These are phyloP conservation scores for Neolamprologus modestus DNA, from an alignment of 2,113 vertebrate genomes.

Conservation along the genomic window DNA sequence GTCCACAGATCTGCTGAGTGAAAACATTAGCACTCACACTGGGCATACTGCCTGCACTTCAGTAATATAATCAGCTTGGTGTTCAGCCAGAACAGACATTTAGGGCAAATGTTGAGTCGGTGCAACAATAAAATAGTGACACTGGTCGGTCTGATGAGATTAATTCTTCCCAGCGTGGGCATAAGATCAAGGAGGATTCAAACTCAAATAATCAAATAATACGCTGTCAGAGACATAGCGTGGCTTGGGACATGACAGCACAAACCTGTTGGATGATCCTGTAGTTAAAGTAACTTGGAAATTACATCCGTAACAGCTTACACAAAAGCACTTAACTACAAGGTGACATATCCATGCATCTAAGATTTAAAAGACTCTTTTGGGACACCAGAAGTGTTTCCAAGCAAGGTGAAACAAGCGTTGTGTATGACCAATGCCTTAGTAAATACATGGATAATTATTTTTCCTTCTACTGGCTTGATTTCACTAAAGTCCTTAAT, in stretches of 20 bases:
- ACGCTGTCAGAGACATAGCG: neutral
- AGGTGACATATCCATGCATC: neutral
- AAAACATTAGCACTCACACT: slow-evolving; percentile 32
- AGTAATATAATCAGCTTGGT: slow-evolving; percentile 43
- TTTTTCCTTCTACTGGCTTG: neutral
- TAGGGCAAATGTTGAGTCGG: slow-evolving; percentile 22
- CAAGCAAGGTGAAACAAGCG: neutral
- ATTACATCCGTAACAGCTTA: neutral
- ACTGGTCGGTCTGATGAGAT: slow-evolving; percentile 5
- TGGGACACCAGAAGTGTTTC: neutral
- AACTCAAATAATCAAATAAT: slow-evolving; percentile 4
- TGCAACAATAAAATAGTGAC: slow-evolving; percentile 12
- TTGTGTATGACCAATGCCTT: no score
- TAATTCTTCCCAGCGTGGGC: neutral
- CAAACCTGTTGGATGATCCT: neutral
- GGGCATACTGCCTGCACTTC: slow-evolving; percentile 27
- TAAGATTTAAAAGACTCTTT: neutral
- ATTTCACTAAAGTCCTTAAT: neutral
- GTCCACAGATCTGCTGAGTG: slow-evolving; percentile 43
- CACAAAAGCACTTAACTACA: neutral
- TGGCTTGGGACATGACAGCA: neutral
- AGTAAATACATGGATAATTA: neutral
- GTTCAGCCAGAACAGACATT: slow-evolving; percentile 22
- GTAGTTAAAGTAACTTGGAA: neutral
- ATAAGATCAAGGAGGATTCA: neutral